phyloP scores from a whole-genome alignment of 2,797 vertebrate species.

The Poecilia wingei region DNA sequence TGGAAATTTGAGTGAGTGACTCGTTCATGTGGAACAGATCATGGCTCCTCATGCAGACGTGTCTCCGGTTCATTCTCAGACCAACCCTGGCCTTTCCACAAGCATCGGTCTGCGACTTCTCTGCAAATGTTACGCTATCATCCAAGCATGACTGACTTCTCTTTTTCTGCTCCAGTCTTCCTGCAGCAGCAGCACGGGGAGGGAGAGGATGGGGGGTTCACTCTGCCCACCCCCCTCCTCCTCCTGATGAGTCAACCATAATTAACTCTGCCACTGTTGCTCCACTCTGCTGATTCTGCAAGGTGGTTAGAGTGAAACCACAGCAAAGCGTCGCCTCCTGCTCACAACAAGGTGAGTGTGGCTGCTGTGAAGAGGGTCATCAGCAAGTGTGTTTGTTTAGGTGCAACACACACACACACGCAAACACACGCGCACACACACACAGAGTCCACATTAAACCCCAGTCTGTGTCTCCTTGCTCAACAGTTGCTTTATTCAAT shows the following conservation, averaged over 20 bases:
- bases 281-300: slow-evolving; percentile 56
- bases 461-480: background rate
- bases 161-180: slow-evolving; percentile 24
- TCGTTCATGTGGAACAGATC: background rate
- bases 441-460: background rate
- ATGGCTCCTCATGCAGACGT: background rate
- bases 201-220: background rate
- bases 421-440: no score
- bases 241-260: slow-evolving; percentile 48
- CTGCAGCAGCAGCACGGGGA: slow-evolving; percentile 1
- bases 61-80: background rate
- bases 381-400: background rate
- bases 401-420: background rate
- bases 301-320: slow-evolving; percentile 17
- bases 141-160: slow-evolving; percentile 6
- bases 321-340: slow-evolving; percentile 1
- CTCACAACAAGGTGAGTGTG: slow-evolving; percentile 2
- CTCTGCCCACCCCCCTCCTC: background rate
- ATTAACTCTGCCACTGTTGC: slow-evolving; percentile 62
- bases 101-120: background rate
- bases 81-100: background rate
- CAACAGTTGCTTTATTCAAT: background rate
- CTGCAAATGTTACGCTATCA: background rate
- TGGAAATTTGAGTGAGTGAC: background rate
- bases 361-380: slow-evolving; percentile 11